phyloP scores from a whole-genome alignment of 2,888 invertebrate genomes.

The Plagodis pulveraria region DNA sequence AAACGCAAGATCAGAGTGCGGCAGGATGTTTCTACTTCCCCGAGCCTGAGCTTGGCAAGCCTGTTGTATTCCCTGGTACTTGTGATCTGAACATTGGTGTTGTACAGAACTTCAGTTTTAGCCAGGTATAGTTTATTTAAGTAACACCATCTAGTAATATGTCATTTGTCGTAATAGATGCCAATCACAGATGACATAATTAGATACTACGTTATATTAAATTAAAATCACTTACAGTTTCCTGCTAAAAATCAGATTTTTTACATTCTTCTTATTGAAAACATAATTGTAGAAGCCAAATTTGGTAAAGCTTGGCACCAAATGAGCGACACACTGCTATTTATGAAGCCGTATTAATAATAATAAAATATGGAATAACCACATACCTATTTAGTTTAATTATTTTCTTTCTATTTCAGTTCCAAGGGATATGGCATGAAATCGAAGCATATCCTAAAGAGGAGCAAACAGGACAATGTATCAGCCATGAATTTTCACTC shows the following conservation, averaged over 20 bases:
- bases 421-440: conserved; percentile 45
- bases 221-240: too few relatives aligned
- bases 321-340: too few relatives aligned
- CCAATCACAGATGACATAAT: too few relatives aligned
- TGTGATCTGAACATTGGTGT: conserved; percentile 48
- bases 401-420: conserved; percentile 25
- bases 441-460: conserved; percentile 45
- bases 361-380: too few relatives aligned
- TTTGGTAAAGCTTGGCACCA: too few relatives aligned
- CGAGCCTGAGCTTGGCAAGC: conserved; percentile 45
- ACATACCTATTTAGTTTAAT: background rate
- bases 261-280: too few relatives aligned
- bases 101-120: conserved; percentile 41
- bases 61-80: conserved; percentile 56
- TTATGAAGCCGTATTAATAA: too few relatives aligned
- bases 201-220: too few relatives aligned
- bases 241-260: too few relatives aligned
- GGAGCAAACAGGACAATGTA: conserved; percentile 45
- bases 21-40: conserved; percentile 62
- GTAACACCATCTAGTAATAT: too few relatives aligned
- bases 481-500: conserved; percentile 41
- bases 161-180: too few relatives aligned
- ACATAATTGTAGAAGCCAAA: too few relatives aligned
- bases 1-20: conserved; percentile 43
- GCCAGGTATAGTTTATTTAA: conserved; percentile 5